phyloP scores from a whole-genome alignment of 2,888 invertebrate genomes.

The Copidosoma aretas region DNA sequence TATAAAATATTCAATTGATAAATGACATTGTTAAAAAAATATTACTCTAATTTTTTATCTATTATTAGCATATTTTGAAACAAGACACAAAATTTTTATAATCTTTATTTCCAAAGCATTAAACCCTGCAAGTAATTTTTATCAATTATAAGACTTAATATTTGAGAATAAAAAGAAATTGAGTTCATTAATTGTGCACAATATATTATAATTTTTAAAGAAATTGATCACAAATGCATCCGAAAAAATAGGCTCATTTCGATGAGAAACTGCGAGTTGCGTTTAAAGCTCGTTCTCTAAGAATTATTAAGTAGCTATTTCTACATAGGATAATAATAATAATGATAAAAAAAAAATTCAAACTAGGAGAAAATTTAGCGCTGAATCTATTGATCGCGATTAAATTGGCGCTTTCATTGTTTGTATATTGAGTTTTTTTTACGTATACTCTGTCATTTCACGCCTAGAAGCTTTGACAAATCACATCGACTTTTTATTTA shows the following conservation, averaged over 20 bases:
- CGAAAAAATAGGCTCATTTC: constrained; percentile 28
- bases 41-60: too few species aligned
- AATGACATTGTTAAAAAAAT: too few species aligned
- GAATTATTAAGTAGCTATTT: constrained; percentile 51
- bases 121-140: background rate
- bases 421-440: constrained; percentile 59
- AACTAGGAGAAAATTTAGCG: constrained; percentile 50
- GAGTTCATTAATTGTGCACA: background rate
- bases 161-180: constrained; percentile 4
- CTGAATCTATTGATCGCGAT: constrained; percentile 53
- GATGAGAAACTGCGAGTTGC: constrained; percentile 31
- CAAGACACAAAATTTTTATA: too few species aligned
- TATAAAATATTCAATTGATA: too few species aligned
- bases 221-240: constrained; percentile 13
- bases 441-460: constrained; percentile 22
- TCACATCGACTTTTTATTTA: constrained; percentile 7
- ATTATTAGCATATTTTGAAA: too few species aligned
- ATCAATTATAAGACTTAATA: too few species aligned
- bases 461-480: constrained; percentile 4
- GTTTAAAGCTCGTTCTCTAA: constrained; percentile 45
- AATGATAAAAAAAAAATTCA: too few species aligned
- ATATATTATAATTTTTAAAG: constrained; percentile 9
- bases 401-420: constrained; percentile 60
- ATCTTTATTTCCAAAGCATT: background rate
- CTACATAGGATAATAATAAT: constrained; percentile 10